phyloP scores from a whole-genome alignment of 2,888 invertebrate species.

The Athetis lepigone region DNA sequence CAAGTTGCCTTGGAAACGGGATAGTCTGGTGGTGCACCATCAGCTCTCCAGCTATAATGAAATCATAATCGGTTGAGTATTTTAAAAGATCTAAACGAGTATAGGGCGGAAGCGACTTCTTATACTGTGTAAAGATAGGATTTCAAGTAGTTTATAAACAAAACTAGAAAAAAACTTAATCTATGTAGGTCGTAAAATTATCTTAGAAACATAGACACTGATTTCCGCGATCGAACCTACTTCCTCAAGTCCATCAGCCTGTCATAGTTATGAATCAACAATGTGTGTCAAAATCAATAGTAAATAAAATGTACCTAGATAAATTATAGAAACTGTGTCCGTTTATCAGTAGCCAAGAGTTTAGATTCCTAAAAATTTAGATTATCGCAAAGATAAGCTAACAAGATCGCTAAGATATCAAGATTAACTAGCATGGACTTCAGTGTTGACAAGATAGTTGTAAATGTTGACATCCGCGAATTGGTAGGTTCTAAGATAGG shows the following conservation, averaged over 20 bases:
- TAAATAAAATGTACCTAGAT: constrained; percentile 22
- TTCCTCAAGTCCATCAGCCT: constrained; percentile 17
- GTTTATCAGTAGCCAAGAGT: background rate
- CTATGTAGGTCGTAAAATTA: too few relatives aligned
- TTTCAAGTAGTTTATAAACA: too few relatives aligned
- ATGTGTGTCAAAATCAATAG: constrained; percentile 17
- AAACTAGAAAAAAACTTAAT: background rate
- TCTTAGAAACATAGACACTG: too few relatives aligned
- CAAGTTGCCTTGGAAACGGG: too few relatives aligned
- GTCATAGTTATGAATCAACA: constrained; percentile 29
- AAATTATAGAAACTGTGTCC: background rate
- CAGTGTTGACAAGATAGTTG: background rate
- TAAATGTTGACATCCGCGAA: background rate
- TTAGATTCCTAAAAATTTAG: constrained; percentile 2
- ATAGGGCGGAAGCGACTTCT: too few relatives aligned
- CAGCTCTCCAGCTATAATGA: too few relatives aligned
- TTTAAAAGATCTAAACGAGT: too few relatives aligned
- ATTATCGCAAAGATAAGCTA: constrained; percentile 30
- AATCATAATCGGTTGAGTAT: too few relatives aligned
- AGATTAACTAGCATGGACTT: background rate
- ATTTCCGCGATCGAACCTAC: constrained; percentile 5
- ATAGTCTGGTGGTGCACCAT: too few relatives aligned
- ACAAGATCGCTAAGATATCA: constrained; percentile 10
- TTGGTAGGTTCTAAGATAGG: too few relatives aligned
- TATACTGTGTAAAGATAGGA: too few relatives aligned